phyloP scores from a whole-genome alignment of 2,113 vertebrate genomes.

The Ceratotherium simum region DNA sequence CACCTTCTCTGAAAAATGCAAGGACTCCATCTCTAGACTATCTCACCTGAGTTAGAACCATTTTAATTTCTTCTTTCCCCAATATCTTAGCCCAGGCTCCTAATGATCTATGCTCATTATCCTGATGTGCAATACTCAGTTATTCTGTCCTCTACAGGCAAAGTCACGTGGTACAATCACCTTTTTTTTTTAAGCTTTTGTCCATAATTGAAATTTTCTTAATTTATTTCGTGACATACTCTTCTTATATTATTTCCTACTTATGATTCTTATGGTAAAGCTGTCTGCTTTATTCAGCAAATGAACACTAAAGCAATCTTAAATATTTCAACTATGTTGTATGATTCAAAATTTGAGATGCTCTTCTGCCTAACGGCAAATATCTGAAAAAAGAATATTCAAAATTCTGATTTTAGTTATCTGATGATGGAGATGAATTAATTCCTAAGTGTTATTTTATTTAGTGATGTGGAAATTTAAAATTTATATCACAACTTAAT shows the following conservation, averaged over 20 bases:
- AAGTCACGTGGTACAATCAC: neutral
- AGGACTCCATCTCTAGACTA: accelerated
- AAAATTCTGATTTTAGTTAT: neutral
- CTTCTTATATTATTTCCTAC: neutral
- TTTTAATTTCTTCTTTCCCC: neutral
- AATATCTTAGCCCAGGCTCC: neutral
- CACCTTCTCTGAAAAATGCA: neutral
- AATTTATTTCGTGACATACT: neutral
- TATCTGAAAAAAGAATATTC: neutral
- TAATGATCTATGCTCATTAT: neutral
- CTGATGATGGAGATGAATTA: neutral
- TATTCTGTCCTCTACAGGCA: neutral
- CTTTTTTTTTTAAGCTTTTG: neutral
- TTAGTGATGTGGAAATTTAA: neutral
- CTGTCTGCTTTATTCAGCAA: neutral
- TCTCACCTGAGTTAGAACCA: accelerated
- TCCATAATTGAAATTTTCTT: neutral
- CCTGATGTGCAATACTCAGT: accelerated
- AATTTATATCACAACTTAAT: neutral
- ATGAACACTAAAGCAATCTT: neutral
- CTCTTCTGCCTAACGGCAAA: neutral
- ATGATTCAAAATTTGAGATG: neutral
- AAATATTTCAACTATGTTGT: neutral
- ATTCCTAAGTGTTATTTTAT: neutral
- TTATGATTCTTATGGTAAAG: neutral